Percentiles rank a stretch among this genome's conserved stretches.
Evolutionary conservation across 1,140 invertebrate species (phyloP).

Genomic region (Orius laevigatus): DNA sequence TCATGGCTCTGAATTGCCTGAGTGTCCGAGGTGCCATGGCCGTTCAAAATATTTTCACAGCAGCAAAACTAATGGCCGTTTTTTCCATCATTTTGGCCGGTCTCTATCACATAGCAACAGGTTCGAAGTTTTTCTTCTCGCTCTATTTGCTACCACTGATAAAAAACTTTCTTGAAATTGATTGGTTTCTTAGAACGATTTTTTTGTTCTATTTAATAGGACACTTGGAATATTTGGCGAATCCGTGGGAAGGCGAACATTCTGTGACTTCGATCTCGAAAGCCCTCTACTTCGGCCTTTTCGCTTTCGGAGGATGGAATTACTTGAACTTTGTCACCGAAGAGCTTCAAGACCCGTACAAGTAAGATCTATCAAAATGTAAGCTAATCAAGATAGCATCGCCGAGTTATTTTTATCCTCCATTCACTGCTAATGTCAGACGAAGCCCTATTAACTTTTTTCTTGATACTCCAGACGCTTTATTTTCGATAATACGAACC

Average conservation of each 20-base stretch:
- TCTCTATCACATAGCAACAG: conserved; percentile 48
- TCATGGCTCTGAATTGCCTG: conserved; percentile 76
- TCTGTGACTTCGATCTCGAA: conserved; percentile 40
- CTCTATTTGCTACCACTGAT: background rate
- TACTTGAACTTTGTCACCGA: conserved; percentile 88
- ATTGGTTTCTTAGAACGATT: background rate
- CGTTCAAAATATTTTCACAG: conserved; percentile 79
- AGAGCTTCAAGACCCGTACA: conserved; percentile 84
- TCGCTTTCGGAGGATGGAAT: conserved; percentile 94
- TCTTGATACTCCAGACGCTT: background rate
- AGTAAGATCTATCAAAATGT: conserved; percentile 36
- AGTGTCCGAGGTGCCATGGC: conserved; percentile 78
- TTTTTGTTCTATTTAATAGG: background rate
- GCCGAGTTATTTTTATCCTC: background rate
- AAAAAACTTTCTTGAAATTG: background rate
- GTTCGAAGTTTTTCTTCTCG: conserved; percentile 34
- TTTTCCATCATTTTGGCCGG: conserved; percentile 68
- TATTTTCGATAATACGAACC: too few relatives aligned
- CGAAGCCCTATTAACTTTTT: background rate
- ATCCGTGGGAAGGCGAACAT: conserved; percentile 15
- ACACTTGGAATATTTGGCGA: conserved; percentile 4
- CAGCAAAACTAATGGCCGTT: conserved; percentile 72
- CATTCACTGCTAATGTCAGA: background rate
- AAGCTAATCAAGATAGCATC: too few relatives aligned
- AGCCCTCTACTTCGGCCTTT: conserved; percentile 85